Conservation (phyloP, 2,113 vertebrate genomes). For the Hippocampus zosterae region DNA sequence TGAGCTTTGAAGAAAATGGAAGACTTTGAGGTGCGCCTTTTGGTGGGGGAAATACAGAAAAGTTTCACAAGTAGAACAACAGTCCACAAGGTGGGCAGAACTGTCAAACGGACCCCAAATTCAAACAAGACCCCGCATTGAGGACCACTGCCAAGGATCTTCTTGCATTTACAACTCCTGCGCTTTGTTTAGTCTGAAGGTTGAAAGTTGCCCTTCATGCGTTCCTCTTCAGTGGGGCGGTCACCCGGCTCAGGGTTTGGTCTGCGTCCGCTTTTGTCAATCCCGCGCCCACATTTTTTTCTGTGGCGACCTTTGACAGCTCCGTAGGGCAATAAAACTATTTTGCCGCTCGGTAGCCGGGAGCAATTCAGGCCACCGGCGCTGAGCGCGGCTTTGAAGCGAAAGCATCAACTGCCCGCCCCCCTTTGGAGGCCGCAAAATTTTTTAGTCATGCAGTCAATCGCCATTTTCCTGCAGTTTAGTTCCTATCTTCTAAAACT, state of each 20-base stretch:
- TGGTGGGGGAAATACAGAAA: no score
- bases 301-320: conserved; percentile 48
- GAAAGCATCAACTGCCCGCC: conserved; percentile 7
- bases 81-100: no score
- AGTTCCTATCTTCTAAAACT: neutral
- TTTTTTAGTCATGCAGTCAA: neutral
- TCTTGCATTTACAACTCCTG: neutral
- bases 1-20: no score
- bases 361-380: conserved; percentile 35
- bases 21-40: no score
- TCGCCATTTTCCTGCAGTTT: neutral
- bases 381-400: conserved; percentile 7
- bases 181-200: neutral
- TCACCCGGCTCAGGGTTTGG: neutral
- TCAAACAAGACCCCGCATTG: no score
- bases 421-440: neutral
- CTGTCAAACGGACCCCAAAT: no score
- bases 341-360: neutral
- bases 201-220: neutral
- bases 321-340: conserved; percentile 30
- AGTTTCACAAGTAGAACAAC: no score
- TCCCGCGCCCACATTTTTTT: conserved; percentile 20
- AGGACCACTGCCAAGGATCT: no score
- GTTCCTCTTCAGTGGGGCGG: neutral
- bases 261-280: neutral